Evolutionary conservation across 2,113 vertebrate genomes (phyloP).

Genomic region (Eubucco bourcierii): DNA sequence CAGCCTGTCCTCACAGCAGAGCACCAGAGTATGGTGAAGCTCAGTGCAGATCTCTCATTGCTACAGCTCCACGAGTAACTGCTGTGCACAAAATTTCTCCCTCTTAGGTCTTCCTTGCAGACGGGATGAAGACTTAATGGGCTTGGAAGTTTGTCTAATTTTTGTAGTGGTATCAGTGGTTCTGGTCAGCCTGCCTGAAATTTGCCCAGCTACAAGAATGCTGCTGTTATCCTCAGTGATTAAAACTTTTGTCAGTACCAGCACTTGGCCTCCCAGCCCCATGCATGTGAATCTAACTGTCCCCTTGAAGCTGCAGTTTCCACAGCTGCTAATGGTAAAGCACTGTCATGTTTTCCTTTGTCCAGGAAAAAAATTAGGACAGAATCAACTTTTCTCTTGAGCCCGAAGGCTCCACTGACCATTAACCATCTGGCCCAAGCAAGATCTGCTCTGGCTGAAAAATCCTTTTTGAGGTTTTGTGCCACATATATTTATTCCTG

Average conservation of each 20-base stretch:
- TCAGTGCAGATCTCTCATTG: neutral
- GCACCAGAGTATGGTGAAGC: neutral
- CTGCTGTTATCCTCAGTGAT: neutral
- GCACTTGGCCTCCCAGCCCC: neutral
- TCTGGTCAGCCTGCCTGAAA: neutral
- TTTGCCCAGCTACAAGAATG: neutral
- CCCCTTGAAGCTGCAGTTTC: neutral
- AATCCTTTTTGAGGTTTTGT: neutral
- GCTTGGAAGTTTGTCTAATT: too few species aligned
- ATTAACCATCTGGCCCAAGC: conserved; percentile 56
- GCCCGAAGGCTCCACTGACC: conserved; percentile 14
- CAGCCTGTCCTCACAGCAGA: too few species aligned
- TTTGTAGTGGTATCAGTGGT: too few species aligned
- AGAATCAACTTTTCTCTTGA: neutral
- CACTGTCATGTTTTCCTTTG: neutral
- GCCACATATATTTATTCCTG: neutral
- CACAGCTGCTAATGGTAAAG: conserved; percentile 4
- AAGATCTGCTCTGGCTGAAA: neutral
- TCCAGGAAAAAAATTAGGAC: neutral
- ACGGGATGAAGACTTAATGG: neutral
- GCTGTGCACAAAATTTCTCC: neutral
- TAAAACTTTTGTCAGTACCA: neutral
- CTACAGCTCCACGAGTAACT: neutral
- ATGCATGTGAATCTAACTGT: neutral
- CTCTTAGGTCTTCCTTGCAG: neutral